Conservation (phyloP, 2,113 vertebrate genomes). For the Pelecanus crispus region DNA sequence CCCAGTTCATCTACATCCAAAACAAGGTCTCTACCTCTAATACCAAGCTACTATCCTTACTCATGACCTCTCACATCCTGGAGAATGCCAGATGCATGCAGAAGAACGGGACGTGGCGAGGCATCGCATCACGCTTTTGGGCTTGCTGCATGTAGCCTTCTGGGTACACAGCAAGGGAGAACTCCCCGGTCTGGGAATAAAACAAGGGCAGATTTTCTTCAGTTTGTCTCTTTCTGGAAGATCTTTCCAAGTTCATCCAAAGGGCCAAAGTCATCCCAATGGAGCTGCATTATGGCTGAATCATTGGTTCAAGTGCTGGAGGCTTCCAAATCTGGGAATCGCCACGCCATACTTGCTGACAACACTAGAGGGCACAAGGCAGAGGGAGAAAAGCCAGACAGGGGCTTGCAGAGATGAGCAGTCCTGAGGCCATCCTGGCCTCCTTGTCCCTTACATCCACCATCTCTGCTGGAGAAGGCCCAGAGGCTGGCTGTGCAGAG, state of each 20-base stretch:
- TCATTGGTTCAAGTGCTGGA: too few relatives aligned
- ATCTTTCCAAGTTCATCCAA: not conserved
- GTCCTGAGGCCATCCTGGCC: not conserved
- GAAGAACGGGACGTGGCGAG: not conserved
- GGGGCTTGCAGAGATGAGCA: not conserved
- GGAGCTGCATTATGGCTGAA: not conserved
- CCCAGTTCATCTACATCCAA: not conserved
- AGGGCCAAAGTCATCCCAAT: not conserved
- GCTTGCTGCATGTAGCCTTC: not conserved
- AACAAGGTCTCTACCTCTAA: not conserved
- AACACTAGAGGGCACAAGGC: conserved; percentile 23
- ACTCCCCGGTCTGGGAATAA: not conserved
- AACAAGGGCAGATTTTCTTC: not conserved
- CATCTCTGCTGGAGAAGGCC: not conserved
- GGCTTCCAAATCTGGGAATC: not conserved
- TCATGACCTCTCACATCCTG: not conserved
- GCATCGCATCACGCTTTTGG: not conserved
- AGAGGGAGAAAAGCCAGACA: not conserved
- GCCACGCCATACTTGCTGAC: not conserved
- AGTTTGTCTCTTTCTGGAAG: not conserved
- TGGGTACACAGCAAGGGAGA: not conserved
- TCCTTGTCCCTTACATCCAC: not conserved
- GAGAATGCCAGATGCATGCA: not conserved
- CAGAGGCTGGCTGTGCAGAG: not conserved
- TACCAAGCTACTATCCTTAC: not conserved